A percentile compares a stretch with the other conserved stretches of the same genome.
phyloP scores from a whole-genome alignment of 1,140 invertebrate genomes.

The Cotesia vestalis region DNA sequence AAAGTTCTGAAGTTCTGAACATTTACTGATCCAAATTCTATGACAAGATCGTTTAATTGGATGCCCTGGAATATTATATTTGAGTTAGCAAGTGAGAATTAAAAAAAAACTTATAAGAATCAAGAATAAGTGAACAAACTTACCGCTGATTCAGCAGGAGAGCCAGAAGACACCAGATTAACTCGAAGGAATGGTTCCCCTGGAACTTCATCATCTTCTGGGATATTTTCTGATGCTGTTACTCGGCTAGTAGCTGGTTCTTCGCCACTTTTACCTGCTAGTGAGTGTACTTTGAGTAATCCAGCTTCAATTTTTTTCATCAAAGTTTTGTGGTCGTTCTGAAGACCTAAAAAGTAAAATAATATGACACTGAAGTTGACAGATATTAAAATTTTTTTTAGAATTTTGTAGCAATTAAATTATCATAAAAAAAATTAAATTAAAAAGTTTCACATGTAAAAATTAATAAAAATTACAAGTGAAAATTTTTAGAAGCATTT shows the following conservation, averaged over 20 bases:
- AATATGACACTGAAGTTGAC: too few species aligned
- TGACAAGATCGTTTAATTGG: constrained; percentile 75
- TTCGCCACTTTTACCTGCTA: constrained; percentile 32
- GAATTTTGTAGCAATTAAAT: too few species aligned
- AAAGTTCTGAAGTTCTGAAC: constrained; percentile 77
- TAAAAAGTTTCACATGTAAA: too few species aligned
- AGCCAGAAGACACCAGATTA: constrained; percentile 77
- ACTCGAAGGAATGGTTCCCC: constrained; percentile 75
- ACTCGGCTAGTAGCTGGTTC: constrained; percentile 23
- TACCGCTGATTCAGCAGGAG: constrained; percentile 83
- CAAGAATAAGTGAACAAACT: constrained; percentile 50
- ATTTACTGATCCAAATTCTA: constrained; percentile 87
- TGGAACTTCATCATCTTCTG: constrained; percentile 13
- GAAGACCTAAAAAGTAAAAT: constrained; percentile 73
- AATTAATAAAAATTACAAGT: too few species aligned
- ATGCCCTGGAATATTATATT: constrained; percentile 72
- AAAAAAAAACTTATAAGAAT: neutral
- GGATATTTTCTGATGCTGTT: neutral
- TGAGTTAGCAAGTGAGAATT: neutral
- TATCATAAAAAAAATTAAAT: too few species aligned
- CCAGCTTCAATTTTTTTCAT: constrained; percentile 87
- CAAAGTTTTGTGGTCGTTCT: constrained; percentile 88
- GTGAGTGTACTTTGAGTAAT: constrained; percentile 69
- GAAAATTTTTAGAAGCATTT: too few species aligned
- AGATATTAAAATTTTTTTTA: too few species aligned